Base-by-base conservation (phyloP, 2,797 vertebrate genomes). In the Spinibarbus caldwelli region DNA sequence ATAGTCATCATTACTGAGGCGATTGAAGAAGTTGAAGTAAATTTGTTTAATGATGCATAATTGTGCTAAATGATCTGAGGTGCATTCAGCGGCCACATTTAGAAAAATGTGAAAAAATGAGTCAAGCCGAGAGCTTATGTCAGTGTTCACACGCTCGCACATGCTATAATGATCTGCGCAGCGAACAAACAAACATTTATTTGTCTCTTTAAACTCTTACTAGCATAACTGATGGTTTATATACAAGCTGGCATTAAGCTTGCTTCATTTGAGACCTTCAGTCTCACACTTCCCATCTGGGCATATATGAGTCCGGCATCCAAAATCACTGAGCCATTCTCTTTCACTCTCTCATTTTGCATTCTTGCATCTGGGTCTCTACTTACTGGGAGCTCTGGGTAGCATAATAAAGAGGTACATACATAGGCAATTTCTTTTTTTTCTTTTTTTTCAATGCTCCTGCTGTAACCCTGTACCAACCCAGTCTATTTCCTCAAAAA, bases 301-400 rank as follows among this genome's bases (percentile, higher is more conserved):
- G 92, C 88, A 94, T 93, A 90, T 89, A 89, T 81, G 15, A 80
- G 85, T 87, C 85, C 87, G 85, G 80, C 67, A 85, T 90, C 87
- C 34, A 84, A 87, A 90, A 91, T 93, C 92, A 93, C 87, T 91
- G 88, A 92, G 87, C 90, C 90, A 70, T 92, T 93, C 89, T 92
- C 83, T 84, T 73, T 41, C 9, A 34, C 31, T 49, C 26, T 78
- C 34, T 76, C 15, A 54, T 62, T 68, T 29, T 23, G 17, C 34
- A 26, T 8, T 19, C 49, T 38, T 67, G 43, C 15, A 80, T 72
- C 67, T 54, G 43, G 7, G 29, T 52, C 38, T 49, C 19, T 26
- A 47, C 62, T 86, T 36, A 86, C 62, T 73, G 31, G n/a, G 57
- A 36, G 34, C 71, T 41, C 29, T 78, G 41, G 75, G 34, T 54